Percentiles rank a stretch among this genome's conserved stretches.
Evolutionary conservation across 2,113 vertebrate species (phyloP).

Genomic region (Eulacestoma nigropectus): DNA sequence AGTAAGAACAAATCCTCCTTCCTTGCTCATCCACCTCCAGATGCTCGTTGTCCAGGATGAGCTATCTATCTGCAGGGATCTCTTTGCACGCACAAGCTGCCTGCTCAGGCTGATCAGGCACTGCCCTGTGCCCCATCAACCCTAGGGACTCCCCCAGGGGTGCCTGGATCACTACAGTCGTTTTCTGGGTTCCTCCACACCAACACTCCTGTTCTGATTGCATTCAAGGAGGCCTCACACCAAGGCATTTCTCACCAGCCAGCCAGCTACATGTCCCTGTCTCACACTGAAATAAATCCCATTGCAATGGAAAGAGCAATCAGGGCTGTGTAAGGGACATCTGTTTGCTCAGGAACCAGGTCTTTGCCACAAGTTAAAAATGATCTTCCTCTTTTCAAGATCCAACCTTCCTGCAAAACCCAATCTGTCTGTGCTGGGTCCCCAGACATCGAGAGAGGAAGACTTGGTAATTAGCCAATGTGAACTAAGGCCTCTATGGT

Average conservation of each 20-base stretch:
- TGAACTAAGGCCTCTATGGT: not conserved
- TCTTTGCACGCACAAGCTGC: not conserved
- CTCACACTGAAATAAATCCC: not conserved
- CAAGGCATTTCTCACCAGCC: not conserved
- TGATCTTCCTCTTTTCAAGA: not conserved
- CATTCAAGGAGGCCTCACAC: not conserved
- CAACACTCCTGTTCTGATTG: not conserved
- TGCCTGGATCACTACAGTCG: not conserved
- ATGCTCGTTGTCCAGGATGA: not conserved
- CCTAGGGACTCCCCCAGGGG: too few relatives aligned
- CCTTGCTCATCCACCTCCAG: not conserved
- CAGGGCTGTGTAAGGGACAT: not conserved
- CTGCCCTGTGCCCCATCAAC: not conserved
- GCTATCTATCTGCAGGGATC: not conserved
- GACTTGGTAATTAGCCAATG: not conserved
- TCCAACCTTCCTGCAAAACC: not conserved
- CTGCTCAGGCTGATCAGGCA: not conserved
- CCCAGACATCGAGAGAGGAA: not conserved
- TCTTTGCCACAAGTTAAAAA: not conserved
- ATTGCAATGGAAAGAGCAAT: not conserved
- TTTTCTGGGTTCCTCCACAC: not conserved
- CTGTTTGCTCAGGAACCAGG: not conserved
- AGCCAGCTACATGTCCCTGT: fast-evolving
- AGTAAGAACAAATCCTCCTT: not conserved
- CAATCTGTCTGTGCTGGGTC: not conserved